Evolutionary conservation across 2,113 vertebrate species (phyloP).

Genomic region (Falcunculus frontatus): DNA sequence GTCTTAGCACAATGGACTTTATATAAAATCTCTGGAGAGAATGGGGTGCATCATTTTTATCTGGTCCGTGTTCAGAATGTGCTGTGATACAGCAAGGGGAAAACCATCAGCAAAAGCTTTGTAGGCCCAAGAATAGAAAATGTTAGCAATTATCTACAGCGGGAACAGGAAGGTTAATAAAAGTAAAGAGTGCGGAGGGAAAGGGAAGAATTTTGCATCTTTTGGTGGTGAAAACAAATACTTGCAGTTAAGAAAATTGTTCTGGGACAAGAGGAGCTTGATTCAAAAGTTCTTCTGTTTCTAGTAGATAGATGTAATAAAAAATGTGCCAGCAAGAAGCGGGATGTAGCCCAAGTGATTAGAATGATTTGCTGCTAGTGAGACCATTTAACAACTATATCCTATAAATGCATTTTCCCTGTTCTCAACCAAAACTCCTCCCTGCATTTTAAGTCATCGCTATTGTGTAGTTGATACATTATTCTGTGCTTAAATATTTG

Average conservation of each 20-base stretch:
- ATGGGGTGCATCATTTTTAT: not conserved
- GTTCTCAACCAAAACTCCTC: not conserved
- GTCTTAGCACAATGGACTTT: not conserved
- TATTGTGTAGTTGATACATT: not conserved
- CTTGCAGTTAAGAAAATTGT: not conserved
- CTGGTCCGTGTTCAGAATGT: not conserved
- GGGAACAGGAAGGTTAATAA: not conserved
- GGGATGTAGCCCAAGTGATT: not conserved
- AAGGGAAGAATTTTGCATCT: not conserved
- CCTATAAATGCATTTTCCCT: not conserved
- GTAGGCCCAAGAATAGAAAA: not conserved
- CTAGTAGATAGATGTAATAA: not conserved
- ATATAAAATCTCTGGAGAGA: not conserved
- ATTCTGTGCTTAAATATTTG: not conserved
- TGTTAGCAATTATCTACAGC: not conserved
- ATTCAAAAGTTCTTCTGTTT: not conserved
- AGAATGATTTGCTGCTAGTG: not conserved
- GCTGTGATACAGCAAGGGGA: not conserved
- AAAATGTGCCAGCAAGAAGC: not conserved
- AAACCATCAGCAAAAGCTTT: not conserved
- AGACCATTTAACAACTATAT: not conserved
- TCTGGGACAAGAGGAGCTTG: not conserved
- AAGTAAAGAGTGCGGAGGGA: not conserved
- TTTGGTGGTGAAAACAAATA: not conserved
- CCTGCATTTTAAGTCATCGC: not conserved